phyloP scores from a whole-genome alignment of 2,797 vertebrate species.

The Lates japonicus region DNA sequence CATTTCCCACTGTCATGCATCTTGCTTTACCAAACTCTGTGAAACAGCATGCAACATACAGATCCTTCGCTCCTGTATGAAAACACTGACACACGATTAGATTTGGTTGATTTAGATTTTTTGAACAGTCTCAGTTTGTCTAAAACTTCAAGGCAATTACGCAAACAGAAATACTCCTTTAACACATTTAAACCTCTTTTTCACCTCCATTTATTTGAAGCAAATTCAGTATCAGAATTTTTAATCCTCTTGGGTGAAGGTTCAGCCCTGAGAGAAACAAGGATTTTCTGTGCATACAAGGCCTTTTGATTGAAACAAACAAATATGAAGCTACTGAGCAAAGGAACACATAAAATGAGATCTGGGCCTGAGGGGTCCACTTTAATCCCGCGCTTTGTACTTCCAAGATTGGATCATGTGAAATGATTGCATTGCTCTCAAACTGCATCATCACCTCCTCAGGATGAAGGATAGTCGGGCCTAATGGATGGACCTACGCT shows the following conservation, averaged over 20 bases:
- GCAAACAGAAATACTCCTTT: neutral
- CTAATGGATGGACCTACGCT: conserved; percentile 57
- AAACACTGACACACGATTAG: conserved; percentile 25
- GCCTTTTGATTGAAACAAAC: conserved; percentile 52
- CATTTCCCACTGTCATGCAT: conserved; percentile 42
- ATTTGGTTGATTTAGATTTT: conserved; percentile 22
- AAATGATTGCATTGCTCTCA: conserved; percentile 74
- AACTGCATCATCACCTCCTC: conserved; percentile 80
- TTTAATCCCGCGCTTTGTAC: conserved; percentile 66
- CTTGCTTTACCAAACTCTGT: conserved; percentile 49
- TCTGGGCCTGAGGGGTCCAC: conserved; percentile 57
- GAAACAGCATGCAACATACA: conserved; percentile 24
- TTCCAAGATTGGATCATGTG: conserved; percentile 69
- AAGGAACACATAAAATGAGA: conserved; percentile 57
- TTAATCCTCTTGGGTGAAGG: conserved; percentile 10
- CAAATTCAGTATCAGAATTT: neutral
- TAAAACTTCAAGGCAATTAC: neutral
- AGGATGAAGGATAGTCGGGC: conserved; percentile 64
- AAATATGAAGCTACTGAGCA: conserved; percentile 47
- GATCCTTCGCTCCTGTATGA: conserved; percentile 26
- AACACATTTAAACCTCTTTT: neutral
- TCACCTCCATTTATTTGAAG: neutral
- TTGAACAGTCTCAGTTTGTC: neutral
- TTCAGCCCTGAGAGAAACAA: conserved; percentile 25
- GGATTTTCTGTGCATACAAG: conserved; percentile 31